These are phyloP conservation scores for Troilus luridus DNA, from an alignment of 2,888 invertebrate species.

Conservation along the genomic window DNA sequence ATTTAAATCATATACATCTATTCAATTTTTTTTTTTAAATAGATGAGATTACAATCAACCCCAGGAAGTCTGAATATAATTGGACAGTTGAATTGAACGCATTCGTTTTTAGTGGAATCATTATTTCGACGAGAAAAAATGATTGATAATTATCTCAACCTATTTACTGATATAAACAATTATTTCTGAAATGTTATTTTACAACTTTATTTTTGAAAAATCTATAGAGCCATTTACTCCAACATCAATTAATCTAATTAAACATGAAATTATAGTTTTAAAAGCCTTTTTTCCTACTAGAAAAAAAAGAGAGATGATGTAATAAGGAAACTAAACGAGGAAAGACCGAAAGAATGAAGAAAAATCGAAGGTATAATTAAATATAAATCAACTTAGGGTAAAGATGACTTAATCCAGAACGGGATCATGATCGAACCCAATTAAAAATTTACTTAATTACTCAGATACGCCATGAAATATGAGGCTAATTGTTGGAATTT, in stretches of 20 bases:
- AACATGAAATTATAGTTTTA: no score
- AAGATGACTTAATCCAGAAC: constrained; percentile 14
- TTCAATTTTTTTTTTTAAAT: neutral
- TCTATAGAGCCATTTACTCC: no score
- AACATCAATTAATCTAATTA: no score
- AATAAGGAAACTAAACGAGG: neutral
- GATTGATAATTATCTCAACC: neutral
- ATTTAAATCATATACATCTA: neutral
- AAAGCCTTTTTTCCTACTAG: neutral
- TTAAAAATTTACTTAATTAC: constrained; percentile 10
- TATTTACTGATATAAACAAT: neutral
- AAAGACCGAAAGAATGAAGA: neutral
- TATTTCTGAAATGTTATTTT: neutral
- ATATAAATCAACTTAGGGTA: constrained; percentile 8
- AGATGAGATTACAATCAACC: neutral
- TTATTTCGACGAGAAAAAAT: neutral
- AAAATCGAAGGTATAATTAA: constrained; percentile 21
- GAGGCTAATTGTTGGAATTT: neutral
- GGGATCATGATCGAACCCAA: neutral
- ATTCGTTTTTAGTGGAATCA: neutral
- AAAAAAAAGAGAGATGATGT: neutral
- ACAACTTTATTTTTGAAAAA: no score
- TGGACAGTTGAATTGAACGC: neutral
- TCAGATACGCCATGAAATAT: neutral
- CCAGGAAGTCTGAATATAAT: neutral